Evolutionary conservation across 2,797 vertebrate species (phyloP).

Genomic region (Bryconaethiops microstoma): DNA sequence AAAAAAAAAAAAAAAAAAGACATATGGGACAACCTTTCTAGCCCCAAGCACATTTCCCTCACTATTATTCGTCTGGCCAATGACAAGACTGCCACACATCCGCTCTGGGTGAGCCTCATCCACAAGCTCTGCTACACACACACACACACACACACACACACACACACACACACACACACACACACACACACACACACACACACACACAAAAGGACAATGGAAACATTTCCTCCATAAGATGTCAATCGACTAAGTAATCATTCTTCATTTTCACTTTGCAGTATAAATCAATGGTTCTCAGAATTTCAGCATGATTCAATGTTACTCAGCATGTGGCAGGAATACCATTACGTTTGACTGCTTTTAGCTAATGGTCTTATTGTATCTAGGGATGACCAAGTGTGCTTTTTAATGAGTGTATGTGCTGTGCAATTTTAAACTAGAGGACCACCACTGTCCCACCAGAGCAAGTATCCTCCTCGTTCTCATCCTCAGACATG

Average conservation of each 20-base stretch:
- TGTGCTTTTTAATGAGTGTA: slow-evolving; percentile 15
- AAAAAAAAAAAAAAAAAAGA: slow-evolving; percentile 1
- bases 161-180: neutral
- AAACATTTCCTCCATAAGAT: slow-evolving; percentile 20
- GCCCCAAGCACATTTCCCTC: slow-evolving; percentile 38
- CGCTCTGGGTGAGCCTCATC: slow-evolving; percentile 57
- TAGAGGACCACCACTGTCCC: slow-evolving; percentile 79
- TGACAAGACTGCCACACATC: slow-evolving; percentile 36
- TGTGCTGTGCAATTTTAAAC: neutral
- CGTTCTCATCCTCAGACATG: slow-evolving; percentile 90
- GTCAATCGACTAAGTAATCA: neutral
- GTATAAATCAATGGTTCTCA: neutral
- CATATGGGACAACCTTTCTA: slow-evolving; percentile 45
- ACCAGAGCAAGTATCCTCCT: slow-evolving; percentile 90
- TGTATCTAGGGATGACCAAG: neutral
- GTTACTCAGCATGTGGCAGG: neutral
- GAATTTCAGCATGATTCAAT: neutral
- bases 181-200: neutral
- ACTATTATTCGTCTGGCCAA: slow-evolving; percentile 38
- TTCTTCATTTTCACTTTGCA: slow-evolving; percentile 18
- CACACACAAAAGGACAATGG: neutral
- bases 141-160: neutral
- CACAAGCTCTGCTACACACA: slow-evolving; percentile 35
- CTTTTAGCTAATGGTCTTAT: slow-evolving; percentile 29
- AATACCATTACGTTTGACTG: slow-evolving; percentile 28